These are phyloP conservation scores for Acanthurus leucopareius DNA, from an alignment of 2,797 vertebrate genomes.

Conservation along the genomic window DNA sequence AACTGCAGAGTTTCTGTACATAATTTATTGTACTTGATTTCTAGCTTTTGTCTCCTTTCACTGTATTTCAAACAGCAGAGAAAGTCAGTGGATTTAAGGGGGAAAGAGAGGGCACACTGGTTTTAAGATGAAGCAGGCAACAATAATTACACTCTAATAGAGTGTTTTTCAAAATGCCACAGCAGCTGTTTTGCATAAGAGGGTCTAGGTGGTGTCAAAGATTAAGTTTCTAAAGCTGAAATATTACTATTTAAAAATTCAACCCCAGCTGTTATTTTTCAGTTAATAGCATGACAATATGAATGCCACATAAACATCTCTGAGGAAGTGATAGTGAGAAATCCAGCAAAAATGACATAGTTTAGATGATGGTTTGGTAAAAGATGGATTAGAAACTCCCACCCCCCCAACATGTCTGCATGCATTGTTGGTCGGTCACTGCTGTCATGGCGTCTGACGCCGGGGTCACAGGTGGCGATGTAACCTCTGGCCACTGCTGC, in stretches of 20 bases:
- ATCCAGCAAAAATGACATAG: neutral
- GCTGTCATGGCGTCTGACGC: slow-evolving; percentile 22
- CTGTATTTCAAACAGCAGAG: neutral
- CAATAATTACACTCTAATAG: slow-evolving; percentile 24
- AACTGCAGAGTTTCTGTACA: neutral
- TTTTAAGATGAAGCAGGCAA: slow-evolving; percentile 25
- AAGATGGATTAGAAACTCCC: neutral
- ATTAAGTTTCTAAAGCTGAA: slow-evolving; percentile 11
- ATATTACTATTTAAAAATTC: slow-evolving; percentile 3
- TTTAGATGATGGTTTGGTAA: neutral
- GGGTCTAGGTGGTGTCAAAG: slow-evolving; percentile 9
- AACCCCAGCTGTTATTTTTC: neutral
- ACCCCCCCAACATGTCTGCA: neutral
- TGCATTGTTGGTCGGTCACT: slow-evolving; percentile 22
- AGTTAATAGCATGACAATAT: neutral
- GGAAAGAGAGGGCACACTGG: slow-evolving; percentile 4
- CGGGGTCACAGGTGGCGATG: slow-evolving; percentile 55
- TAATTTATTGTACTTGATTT: neutral
- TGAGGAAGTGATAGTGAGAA: neutral
- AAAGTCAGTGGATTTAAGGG: slow-evolving; percentile 1
- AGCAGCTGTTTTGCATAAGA: slow-evolving; percentile 15
- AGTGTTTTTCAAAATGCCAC: slow-evolving; percentile 36
- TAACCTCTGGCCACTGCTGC: slow-evolving; percentile 65
- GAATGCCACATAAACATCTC: neutral
- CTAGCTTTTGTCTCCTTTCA: neutral